Conservation (phyloP, 1,140 invertebrate genomes). For the Zaprionus ornatus region DNA sequence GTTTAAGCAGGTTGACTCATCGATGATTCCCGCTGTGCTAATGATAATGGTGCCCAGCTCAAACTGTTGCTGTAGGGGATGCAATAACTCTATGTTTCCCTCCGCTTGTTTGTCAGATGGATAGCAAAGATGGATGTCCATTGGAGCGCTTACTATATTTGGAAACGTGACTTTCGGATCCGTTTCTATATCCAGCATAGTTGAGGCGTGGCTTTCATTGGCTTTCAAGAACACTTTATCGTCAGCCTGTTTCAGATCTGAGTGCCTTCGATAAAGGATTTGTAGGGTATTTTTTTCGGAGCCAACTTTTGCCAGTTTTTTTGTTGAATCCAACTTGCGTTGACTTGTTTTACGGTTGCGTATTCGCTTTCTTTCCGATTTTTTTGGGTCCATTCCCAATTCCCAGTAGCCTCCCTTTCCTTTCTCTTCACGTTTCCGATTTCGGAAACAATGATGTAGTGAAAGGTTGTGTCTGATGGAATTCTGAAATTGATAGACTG, state of each 20-base stretch:
- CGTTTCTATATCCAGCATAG: slow-evolving; percentile 6
- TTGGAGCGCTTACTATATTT: background rate
- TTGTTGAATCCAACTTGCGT: slow-evolving; percentile 12
- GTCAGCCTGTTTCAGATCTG: background rate
- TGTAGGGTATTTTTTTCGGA: background rate
- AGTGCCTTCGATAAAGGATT: background rate
- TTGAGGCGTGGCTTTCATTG: background rate
- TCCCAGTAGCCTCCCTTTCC: slow-evolving; percentile 83
- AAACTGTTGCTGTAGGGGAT: slow-evolving; percentile 41
- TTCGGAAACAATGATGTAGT: slow-evolving; percentile 80
- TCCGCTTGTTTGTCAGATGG: slow-evolving; percentile 5
- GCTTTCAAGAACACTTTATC: background rate
- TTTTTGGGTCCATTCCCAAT: slow-evolving; percentile 75
- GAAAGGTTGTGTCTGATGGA: slow-evolving; percentile 82
- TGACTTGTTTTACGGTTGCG: slow-evolving; percentile 68
- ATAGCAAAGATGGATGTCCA: background rate
- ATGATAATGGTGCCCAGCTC: slow-evolving; percentile 59
- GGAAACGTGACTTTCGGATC: slow-evolving; percentile 17
- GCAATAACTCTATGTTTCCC: slow-evolving; percentile 18
- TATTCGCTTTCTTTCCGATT: slow-evolving; percentile 76
- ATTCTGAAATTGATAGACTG: slow-evolving; percentile 58
- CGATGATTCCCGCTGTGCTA: slow-evolving; percentile 31
- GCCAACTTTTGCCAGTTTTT: background rate
- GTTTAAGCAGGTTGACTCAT: slow-evolving; percentile 30
- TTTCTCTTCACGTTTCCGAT: slow-evolving; percentile 78